Evolutionary conservation across 2,113 vertebrate species (phyloP).

Genomic region (Manacus vitellinus): DNA sequence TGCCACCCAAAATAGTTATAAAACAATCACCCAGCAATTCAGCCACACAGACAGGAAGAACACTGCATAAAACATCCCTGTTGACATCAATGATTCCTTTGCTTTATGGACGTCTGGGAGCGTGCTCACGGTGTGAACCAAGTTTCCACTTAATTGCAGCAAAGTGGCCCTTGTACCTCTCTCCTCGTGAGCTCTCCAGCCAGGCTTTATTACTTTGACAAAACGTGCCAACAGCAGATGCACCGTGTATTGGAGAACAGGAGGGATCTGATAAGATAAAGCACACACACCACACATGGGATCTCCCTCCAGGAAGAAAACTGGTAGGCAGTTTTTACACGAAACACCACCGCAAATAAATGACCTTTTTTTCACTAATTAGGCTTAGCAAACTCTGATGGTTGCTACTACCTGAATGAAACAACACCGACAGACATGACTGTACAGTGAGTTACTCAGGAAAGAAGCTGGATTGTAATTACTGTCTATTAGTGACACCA

Average conservation of each 20-base stretch:
- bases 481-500: neutral
- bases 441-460: neutral
- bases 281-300: neutral
- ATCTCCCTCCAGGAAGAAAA: neutral
- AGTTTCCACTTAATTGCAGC: neutral
- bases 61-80: neutral
- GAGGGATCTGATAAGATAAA: neutral
- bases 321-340: neutral
- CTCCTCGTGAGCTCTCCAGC: neutral
- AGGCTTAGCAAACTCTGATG: neutral
- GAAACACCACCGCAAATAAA: neutral
- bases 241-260: fast-evolving
- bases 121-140: neutral
- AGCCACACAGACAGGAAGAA: neutral
- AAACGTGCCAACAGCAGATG: neutral
- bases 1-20: neutral
- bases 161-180: neutral
- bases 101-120: neutral
- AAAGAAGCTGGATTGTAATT: constrained; percentile 20
- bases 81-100: neutral
- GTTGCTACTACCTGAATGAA: constrained; percentile 47
- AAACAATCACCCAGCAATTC: neutral
- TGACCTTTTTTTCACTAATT: neutral
- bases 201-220: neutral
- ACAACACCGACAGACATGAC: neutral